Conservation (phyloP, 2,888 invertebrate species). For the Hyles lineata region DNA sequence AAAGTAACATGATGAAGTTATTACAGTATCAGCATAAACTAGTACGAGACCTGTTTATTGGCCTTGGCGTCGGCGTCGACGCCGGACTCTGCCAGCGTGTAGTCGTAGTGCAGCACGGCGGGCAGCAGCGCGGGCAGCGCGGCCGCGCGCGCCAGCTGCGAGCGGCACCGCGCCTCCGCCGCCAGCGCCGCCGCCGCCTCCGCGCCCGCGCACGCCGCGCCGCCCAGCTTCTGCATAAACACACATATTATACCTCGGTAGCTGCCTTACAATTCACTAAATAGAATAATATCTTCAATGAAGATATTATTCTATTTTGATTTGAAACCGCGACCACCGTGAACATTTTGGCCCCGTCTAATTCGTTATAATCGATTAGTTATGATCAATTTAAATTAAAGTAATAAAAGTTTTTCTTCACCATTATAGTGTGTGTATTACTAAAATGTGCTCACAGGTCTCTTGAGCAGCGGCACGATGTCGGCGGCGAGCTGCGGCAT, state of each 20-base stretch:
- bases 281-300: too few relatives aligned
- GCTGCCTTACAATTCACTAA: too few relatives aligned
- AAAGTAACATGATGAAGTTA: too few relatives aligned
- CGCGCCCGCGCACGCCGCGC: constrained; percentile 92
- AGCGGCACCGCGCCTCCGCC: constrained; percentile 93
- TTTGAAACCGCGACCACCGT: too few relatives aligned
- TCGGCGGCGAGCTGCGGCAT: constrained; percentile 95
- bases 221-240: constrained; percentile 89
- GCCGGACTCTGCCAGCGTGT: constrained; percentile 98
- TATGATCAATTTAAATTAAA: too few relatives aligned
- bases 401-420: too few relatives aligned
- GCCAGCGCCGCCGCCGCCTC: constrained; percentile 95
- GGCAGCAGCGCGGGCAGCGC: constrained; percentile 96
- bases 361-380: too few relatives aligned
- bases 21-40: background rate
- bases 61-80: constrained; percentile 93
- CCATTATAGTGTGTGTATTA: too few relatives aligned
- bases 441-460: constrained; percentile 54
- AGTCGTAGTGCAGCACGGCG: constrained; percentile 97
- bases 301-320: too few relatives aligned
- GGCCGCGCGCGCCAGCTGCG: constrained; percentile 92
- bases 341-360: too few relatives aligned
- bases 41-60: constrained; percentile 88
- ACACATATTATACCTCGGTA: constrained; percentile 33
- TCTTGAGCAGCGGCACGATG: constrained; percentile 67